Evolutionary conservation across 23 tunicate genomes (phyloP).

Genomic region (Clavelina lepadiformis): DNA sequence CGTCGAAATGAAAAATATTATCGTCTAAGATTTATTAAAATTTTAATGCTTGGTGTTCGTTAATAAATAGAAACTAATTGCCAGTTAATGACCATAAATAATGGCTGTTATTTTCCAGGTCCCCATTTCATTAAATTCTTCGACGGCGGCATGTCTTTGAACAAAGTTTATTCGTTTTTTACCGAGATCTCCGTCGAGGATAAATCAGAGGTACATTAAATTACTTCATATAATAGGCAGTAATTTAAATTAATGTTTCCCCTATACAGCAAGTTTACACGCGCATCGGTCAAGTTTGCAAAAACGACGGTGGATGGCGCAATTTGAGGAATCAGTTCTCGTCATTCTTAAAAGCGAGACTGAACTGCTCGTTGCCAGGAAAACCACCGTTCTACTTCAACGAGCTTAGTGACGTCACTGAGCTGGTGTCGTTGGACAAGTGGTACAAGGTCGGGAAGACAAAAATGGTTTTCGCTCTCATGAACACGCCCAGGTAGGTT

Average conservation of each 20-base stretch:
- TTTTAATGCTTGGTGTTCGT: no score
- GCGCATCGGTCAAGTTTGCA: conserved; percentile 65
- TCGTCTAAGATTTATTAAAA: no score
- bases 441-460: conserved; percentile 7
- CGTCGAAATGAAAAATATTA: no score
- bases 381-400: conserved; percentile 80
- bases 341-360: conserved; percentile 54
- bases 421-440: conserved; percentile 16
- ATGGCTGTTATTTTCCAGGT: conserved; percentile 1
- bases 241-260: neutral
- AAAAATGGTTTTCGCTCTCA: conserved; percentile 43
- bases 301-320: conserved; percentile 48
- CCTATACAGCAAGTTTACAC: conserved; percentile 35
- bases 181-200: conserved; percentile 64
- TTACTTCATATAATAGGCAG: no score
- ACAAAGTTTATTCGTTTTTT: conserved; percentile 52
- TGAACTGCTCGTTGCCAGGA: conserved; percentile 75
- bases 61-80: no score
- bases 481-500: conserved; percentile 68
- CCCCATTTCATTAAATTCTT: conserved; percentile 1
- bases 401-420: conserved; percentile 47
- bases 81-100: no score
- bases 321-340: conserved; percentile 39
- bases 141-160: no score
- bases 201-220: conserved; percentile 36